Conservation (phyloP, 2,888 invertebrate species). For the Agrotis segetum region DNA sequence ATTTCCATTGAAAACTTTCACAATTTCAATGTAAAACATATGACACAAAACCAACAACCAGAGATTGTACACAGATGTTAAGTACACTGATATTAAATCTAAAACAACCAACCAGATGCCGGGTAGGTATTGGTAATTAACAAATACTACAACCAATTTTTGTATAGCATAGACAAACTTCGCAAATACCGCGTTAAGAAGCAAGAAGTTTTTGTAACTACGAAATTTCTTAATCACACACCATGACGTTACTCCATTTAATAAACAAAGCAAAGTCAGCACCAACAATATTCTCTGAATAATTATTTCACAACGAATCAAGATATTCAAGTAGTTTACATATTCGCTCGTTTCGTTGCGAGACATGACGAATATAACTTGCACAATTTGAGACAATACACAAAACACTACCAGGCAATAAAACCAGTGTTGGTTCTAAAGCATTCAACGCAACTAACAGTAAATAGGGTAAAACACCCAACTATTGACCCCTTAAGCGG, state of each 20-base stretch:
- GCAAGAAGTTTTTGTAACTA: conserved; percentile 10
- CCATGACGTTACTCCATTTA: conserved; percentile 16
- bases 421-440: background rate
- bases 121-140: too few species aligned
- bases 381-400: background rate
- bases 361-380: background rate
- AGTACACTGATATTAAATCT: background rate
- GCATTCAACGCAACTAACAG: background rate
- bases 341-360: background rate
- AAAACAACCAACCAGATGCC: too few species aligned
- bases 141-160: background rate
- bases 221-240: background rate
- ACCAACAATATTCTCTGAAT: background rate
- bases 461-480: too few species aligned
- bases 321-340: too few species aligned
- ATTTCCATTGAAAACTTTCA: conserved; percentile 5
- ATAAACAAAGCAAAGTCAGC: background rate
- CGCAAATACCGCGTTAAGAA: conserved; percentile 12
- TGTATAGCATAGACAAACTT: background rate
- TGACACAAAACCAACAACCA: conserved; percentile 20
- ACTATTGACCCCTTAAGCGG: too few species aligned
- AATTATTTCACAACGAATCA: too few species aligned
- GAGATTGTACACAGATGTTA: conserved; percentile 1
- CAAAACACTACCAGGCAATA: background rate
- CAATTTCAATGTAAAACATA: background rate